These are phyloP conservation scores for Carapus acus DNA, from an alignment of 2,797 vertebrate species.

Conservation along the genomic window DNA sequence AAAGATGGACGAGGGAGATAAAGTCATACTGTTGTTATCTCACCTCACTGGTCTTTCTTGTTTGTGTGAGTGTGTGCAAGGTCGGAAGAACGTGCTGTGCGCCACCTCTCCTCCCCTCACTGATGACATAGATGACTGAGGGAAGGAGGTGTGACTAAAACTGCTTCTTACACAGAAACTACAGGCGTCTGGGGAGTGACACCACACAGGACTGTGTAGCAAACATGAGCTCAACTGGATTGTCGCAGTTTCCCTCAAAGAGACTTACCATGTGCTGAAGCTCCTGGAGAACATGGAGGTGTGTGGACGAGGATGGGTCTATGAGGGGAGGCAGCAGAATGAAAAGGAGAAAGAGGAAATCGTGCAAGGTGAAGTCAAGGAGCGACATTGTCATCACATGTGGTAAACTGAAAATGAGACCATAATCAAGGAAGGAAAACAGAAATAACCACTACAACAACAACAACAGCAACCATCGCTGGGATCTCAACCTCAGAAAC, in stretches of 20 bases:
- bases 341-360: neutral
- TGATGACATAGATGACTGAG: constrained; percentile 25
- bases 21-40: constrained; percentile 55
- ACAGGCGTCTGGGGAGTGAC: constrained; percentile 15
- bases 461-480: constrained; percentile 13
- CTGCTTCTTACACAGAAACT: constrained; percentile 20
- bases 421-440: constrained; percentile 30
- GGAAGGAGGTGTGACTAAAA: constrained; percentile 40
- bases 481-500: constrained; percentile 7
- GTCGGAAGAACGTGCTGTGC: constrained; percentile 53
- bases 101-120: constrained; percentile 32
- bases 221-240: neutral
- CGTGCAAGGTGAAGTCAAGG: constrained; percentile 11
- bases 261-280: constrained; percentile 9
- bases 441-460: no score
- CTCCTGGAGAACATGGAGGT: constrained; percentile 21
- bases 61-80: constrained; percentile 50
- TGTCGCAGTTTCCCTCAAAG: no score
- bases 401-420: constrained; percentile 13
- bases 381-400: constrained; percentile 9
- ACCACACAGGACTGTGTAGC: constrained; percentile 9
- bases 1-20: constrained; percentile 35
- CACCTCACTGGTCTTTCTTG: constrained; percentile 73
- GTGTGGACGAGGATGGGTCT: constrained; percentile 6
- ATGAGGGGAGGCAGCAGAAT: constrained; percentile 8